A percentile compares a stretch with the other conserved stretches of the same genome.
Evolutionary conservation across 2,113 vertebrate species (phyloP).

Genomic region (Poeciliopsis prolifica): DNA sequence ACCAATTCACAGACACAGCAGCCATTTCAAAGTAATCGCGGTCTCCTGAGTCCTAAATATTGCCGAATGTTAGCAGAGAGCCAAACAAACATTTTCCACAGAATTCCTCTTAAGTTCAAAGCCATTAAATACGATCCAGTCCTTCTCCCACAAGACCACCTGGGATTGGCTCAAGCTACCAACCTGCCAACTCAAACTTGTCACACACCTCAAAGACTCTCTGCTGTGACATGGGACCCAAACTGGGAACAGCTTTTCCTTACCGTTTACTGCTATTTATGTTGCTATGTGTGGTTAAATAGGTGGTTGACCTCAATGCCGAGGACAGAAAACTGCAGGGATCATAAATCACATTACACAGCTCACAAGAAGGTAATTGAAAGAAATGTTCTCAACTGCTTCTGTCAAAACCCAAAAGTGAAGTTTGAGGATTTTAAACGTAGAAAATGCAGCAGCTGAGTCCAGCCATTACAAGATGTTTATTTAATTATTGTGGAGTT

Average conservation of each 20-base stretch:
- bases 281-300: slow-evolving; percentile 30
- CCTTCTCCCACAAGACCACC: slow-evolving; percentile 27
- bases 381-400: slow-evolving; percentile 56
- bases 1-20: slow-evolving; percentile 54
- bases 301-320: slow-evolving; percentile 23
- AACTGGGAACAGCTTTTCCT: slow-evolving; percentile 30
- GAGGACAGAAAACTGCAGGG: slow-evolving; percentile 41
- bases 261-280: slow-evolving; percentile 45
- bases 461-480: slow-evolving; percentile 60
- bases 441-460: slow-evolving; percentile 44
- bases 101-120: slow-evolving; percentile 61
- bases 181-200: slow-evolving; percentile 42
- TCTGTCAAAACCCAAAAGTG: slow-evolving; percentile 51
- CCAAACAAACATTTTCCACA: slow-evolving; percentile 70
- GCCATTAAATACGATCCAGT: slow-evolving; percentile 50
- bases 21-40: slow-evolving; percentile 61
- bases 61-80: slow-evolving; percentile 41
- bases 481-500: slow-evolving; percentile 66
- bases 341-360: slow-evolving; percentile 64
- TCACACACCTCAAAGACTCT: slow-evolving; percentile 29
- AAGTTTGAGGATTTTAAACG: slow-evolving; percentile 34
- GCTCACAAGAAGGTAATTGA: slow-evolving; percentile 55
- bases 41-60: slow-evolving; percentile 67
- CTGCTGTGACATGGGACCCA: slow-evolving; percentile 24
- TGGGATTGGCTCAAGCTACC: slow-evolving; percentile 27